Evolutionary conservation across 2,113 vertebrate genomes (phyloP).

Genomic region (Copsychus sechellarum): DNA sequence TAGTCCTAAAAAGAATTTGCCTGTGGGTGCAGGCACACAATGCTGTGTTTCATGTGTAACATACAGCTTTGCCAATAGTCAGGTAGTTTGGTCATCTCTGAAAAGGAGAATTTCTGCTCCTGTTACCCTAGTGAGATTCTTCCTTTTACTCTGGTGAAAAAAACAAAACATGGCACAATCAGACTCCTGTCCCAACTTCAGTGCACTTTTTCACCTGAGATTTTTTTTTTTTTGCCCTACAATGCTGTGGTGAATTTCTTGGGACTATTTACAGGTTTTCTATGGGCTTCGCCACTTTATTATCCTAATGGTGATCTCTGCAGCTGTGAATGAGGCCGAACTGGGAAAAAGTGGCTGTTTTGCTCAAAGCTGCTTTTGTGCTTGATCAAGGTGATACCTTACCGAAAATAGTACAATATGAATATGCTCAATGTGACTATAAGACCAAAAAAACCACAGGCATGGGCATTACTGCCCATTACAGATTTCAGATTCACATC

Average conservation of each 20-base stretch:
- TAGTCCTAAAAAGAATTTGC: background rate
- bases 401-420: background rate
- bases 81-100: background rate
- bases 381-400: conserved; percentile 11
- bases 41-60: background rate
- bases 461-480: background rate
- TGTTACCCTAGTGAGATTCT: background rate
- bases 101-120: background rate
- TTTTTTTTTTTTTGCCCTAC: background rate
- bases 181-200: background rate
- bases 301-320: background rate
- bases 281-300: background rate
- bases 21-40: rapidly evolving
- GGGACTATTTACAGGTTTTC: background rate
- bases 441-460: background rate
- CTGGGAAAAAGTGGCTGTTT: background rate
- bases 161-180: background rate
- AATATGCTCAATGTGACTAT: background rate
- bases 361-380: background rate
- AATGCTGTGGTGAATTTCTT: background rate
- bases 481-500: background rate
- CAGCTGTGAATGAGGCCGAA: background rate
- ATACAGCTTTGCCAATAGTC: background rate
- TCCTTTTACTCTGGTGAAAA: background rate
- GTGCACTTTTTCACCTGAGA: background rate